phyloP scores from a whole-genome alignment of 2,113 vertebrate genomes.

The Brachyhypopomus gauderio region DNA sequence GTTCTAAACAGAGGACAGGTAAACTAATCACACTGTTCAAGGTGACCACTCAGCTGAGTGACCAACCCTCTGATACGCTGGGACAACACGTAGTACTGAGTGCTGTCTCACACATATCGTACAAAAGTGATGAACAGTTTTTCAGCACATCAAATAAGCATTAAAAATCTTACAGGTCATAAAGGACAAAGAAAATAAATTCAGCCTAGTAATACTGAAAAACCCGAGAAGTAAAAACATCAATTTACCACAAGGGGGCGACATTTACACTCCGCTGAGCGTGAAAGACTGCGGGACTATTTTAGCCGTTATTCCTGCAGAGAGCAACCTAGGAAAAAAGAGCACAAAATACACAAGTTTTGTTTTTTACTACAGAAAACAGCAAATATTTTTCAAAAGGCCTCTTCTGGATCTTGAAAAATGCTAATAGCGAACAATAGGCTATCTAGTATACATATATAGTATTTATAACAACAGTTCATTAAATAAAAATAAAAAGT shows the following conservation, averaged over 20 bases:
- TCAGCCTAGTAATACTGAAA: not conserved
- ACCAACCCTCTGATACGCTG: too few species aligned
- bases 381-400: not conserved
- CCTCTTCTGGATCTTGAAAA: not conserved
- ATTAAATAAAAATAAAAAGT: not conserved
- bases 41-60: too few species aligned
- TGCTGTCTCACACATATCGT: too few species aligned
- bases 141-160: too few species aligned
- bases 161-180: too few species aligned
- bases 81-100: too few species aligned
- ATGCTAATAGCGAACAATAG: not conserved
- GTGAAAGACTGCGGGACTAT: not conserved
- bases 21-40: too few species aligned
- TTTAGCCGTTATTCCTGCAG: not conserved
- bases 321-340: not conserved
- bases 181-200: not conserved
- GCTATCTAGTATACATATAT: not conserved
- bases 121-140: too few species aligned
- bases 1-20: too few species aligned
- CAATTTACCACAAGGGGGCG: conserved; percentile 34
- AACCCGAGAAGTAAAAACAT: not conserved
- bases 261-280: not conserved
- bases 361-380: not conserved
- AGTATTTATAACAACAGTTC: not conserved
- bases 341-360: not conserved